Evolutionary conservation across 2,888 invertebrate genomes (phyloP), one percentile per base, ranked within the genome.

Genomic region (Glyphotaelius pellucidus): DNA sequence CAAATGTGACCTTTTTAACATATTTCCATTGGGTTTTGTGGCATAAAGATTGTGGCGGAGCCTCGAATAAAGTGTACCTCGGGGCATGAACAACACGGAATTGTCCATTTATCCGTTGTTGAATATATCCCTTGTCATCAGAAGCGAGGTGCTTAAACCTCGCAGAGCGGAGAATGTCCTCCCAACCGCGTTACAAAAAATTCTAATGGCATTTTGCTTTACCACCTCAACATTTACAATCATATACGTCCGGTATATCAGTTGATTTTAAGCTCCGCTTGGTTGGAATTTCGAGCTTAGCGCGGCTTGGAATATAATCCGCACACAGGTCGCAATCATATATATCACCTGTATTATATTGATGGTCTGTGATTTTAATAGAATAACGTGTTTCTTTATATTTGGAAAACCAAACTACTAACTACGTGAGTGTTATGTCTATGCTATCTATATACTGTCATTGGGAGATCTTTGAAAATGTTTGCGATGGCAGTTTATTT

Each of bases 31-130:
- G 25, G 67, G 67, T n/a, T 52, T n/a, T 67, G 67, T n/a, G 67
- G 67, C 25, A 67, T 67, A 67, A 67, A 67, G 67, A 67, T 67
- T 67, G 67, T 67, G n/a, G 67, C 9, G 79, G 35, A 32, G 88
- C 32, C 19, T 25, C 31, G 32, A 35, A 67, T 79, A 32, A 84
- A 90, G 84, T 84, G 32, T 90, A 83, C 84, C 67, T 32, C 47
- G 67, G 91, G 91, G 81, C 30, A 91, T 32, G 88, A 88, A 91
- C 87, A 91, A 91, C 91, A 91, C 31, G 87, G 42, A 91, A 91
- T 88, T 80, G 80, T 87, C 88, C 90, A 32, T 84, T 52, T 84
- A 81, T 81, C 19, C 83, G 84, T 67, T 67, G 15, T 67, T 84
- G 52, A 90, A 90, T 90, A 79, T 52, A 90, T 84, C 83, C 84